These are phyloP conservation scores for Penaeus chinensis DNA, from an alignment of 1,140 invertebrate species.

Conservation along the genomic window DNA sequence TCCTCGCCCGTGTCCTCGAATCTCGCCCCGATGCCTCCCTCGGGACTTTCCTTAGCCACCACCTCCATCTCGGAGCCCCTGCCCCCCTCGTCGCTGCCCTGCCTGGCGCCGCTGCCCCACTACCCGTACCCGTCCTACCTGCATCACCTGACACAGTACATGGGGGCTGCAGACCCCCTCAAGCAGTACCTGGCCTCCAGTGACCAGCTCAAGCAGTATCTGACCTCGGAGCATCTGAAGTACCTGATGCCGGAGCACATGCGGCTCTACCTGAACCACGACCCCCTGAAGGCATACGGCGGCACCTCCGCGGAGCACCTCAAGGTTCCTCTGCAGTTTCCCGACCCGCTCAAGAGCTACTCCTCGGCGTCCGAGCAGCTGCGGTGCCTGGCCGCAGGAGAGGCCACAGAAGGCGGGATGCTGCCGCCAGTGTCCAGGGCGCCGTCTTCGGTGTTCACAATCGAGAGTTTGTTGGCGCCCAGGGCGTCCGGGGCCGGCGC, in stretches of 20 bases:
- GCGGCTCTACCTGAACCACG: slow-evolving; percentile 47
- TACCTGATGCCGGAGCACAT: slow-evolving; percentile 55
- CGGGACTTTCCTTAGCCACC: slow-evolving; percentile 38
- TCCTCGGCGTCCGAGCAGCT: slow-evolving; percentile 53
- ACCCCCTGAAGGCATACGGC: slow-evolving; percentile 47
- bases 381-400: slow-evolving; percentile 43
- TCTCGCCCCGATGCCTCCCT: slow-evolving; percentile 35
- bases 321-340: slow-evolving; percentile 46
- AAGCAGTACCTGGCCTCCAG: slow-evolving; percentile 45
- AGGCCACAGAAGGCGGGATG: slow-evolving; percentile 36
- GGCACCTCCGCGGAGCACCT: slow-evolving; percentile 21
- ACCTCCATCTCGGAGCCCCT: slow-evolving; percentile 31
- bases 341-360: slow-evolving; percentile 50
- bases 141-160: slow-evolving; percentile 53
- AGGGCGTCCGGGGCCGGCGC: slow-evolving; percentile 33
- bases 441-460: slow-evolving; percentile 48
- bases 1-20: slow-evolving; percentile 51
- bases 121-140: slow-evolving; percentile 53
- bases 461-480: slow-evolving; percentile 50
- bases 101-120: slow-evolving; percentile 50
- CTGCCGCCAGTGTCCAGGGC: slow-evolving; percentile 40
- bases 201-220: slow-evolving; percentile 54
- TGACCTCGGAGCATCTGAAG: slow-evolving; percentile 56
- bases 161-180: slow-evolving; percentile 48
- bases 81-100: slow-evolving; percentile 33